Conservation (phyloP, 2,797 vertebrate species). For the Myotis planiceps region DNA sequence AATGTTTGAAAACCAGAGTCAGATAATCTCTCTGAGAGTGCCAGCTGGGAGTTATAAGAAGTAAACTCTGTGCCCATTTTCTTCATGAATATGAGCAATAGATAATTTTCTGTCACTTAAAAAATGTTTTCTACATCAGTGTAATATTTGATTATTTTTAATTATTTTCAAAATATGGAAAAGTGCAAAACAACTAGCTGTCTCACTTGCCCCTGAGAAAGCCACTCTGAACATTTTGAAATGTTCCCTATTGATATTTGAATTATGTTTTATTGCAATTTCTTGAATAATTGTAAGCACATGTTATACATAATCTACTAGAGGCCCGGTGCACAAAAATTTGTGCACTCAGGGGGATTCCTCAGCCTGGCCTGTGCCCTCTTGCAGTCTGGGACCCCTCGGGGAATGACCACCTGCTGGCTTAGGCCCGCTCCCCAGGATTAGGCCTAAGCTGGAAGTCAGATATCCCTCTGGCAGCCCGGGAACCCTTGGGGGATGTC, state of each 20-base stretch:
- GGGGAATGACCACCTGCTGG: no score
- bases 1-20: not conserved
- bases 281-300: not conserved
- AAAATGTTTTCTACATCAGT: not conserved
- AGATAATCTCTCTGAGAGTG: not conserved
- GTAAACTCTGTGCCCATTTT: not conserved
- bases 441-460: no score
- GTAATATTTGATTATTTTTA: not conserved
- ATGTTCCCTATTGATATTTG: not conserved
- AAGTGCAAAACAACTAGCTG: not conserved
- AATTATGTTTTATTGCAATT: not conserved
- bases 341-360: no score
- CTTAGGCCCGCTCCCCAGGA: no score
- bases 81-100: not conserved
- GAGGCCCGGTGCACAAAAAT: no score
- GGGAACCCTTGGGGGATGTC: no score
- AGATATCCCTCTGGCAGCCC: no score
- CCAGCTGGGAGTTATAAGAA: not conserved
- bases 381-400: no score
- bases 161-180: constrained; percentile 19
- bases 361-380: no score
- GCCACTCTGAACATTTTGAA: not conserved
- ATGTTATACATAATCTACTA: not conserved
- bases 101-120: constrained; percentile 22
- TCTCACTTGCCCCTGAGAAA: not conserved